Conservation (phyloP, 2,797 vertebrate species). For the Pygocentrus nattereri region DNA sequence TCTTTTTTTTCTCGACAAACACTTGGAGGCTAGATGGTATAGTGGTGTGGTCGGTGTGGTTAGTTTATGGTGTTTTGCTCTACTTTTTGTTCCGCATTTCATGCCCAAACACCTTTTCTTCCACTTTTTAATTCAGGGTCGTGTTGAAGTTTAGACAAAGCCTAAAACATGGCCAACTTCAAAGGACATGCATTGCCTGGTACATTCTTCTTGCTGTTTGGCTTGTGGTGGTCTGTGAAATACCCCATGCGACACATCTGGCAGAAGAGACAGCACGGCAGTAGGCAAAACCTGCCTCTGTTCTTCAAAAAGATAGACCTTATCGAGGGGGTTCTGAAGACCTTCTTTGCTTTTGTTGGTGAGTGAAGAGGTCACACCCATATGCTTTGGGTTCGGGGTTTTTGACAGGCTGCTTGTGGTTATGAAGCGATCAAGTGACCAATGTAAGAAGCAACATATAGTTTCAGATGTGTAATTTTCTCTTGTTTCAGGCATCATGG, state of each 20-base stretch:
- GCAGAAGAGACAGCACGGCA: constrained; percentile 67
- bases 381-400: neutral
- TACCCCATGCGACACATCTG: constrained; percentile 78
- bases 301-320: constrained; percentile 80
- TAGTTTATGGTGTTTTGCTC: neutral
- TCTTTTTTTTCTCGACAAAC: neutral
- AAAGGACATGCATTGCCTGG: constrained; percentile 95
- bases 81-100: no score
- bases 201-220: constrained; percentile 89
- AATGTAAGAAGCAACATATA: neutral
- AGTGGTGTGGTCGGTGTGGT: neutral
- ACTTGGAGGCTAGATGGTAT: neutral
- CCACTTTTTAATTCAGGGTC: neutral
- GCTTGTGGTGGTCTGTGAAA: constrained; percentile 91
- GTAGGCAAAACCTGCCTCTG: constrained; percentile 32
- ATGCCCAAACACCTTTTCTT: neutral
- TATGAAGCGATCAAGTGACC: neutral
- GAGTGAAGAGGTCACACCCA: constrained; percentile 58
- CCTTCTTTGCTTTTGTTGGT: constrained; percentile 85
- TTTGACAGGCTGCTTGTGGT: neutral
- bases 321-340: constrained; percentile 82
- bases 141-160: neutral
- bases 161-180: constrained; percentile 90
- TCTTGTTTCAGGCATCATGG: constrained; percentile 86
- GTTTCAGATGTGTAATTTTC: neutral